Conservation (phyloP, 2,888 invertebrate species). For the Lamellibrachia columna region DNA sequence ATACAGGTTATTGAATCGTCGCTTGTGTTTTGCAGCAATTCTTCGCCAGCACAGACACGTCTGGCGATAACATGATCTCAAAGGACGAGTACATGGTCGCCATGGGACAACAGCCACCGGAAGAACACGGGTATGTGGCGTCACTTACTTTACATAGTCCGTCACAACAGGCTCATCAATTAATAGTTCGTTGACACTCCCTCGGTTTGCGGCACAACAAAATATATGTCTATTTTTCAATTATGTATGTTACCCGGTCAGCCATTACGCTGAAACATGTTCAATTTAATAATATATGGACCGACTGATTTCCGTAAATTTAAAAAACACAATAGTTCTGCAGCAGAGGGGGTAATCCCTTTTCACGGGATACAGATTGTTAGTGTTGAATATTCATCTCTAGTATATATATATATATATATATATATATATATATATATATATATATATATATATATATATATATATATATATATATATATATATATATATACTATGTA, state of each 20-base stretch:
- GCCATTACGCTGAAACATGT: too few species aligned
- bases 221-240: too few species aligned
- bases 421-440: slow-evolving; percentile 19
- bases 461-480: neutral
- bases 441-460: slow-evolving; percentile 19
- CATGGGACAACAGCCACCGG: slow-evolving; percentile 28
- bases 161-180: neutral
- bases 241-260: too few species aligned
- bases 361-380: too few species aligned
- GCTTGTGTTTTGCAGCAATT: slow-evolving; percentile 26
- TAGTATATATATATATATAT: slow-evolving; percentile 8
- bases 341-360: too few species aligned
- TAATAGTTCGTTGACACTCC: neutral
- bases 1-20: neutral
- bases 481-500: too few species aligned
- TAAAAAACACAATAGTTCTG: too few species aligned
- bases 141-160: neutral
- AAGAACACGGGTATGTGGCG: neutral
- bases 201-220: too few species aligned
- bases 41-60: slow-evolving; percentile 31
- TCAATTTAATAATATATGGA: too few species aligned
- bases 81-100: slow-evolving; percentile 32
- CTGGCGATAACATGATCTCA: slow-evolving; percentile 33
- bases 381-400: too few species aligned
- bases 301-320: too few species aligned